phyloP scores from a whole-genome alignment of 2,797 vertebrate genomes.

The Pipistrellus pipistrellus region DNA sequence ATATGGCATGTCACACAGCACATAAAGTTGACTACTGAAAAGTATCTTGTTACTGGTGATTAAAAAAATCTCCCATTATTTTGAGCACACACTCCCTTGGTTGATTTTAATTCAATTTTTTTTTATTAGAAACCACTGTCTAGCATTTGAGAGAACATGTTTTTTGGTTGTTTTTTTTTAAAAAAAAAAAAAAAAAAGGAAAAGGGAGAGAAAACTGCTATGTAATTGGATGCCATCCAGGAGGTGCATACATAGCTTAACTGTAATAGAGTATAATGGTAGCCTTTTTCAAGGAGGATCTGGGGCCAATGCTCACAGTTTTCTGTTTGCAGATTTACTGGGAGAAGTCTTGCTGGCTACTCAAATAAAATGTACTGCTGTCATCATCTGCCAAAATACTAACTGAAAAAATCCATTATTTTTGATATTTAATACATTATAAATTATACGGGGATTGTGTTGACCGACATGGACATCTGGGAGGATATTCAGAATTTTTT shows the following conservation, averaged over 20 bases:
- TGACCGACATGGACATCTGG: slow-evolving; percentile 87
- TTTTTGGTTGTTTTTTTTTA: too few relatives aligned
- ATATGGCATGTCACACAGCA: slow-evolving; percentile 51
- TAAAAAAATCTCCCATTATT: slow-evolving; percentile 69
- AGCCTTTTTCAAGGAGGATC: slow-evolving; percentile 84
- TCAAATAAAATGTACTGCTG: slow-evolving; percentile 86
- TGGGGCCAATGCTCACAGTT: slow-evolving; percentile 86
- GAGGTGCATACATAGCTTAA: slow-evolving; percentile 85
- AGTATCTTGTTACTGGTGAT: slow-evolving; percentile 56
- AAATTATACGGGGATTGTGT: slow-evolving; percentile 86
- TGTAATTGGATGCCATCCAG: slow-evolving; percentile 88
- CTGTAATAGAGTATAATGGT: slow-evolving; percentile 88
- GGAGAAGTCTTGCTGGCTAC: slow-evolving; percentile 86
- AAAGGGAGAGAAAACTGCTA: slow-evolving; percentile 75
- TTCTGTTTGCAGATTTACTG: slow-evolving; percentile 88
- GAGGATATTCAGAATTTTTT: slow-evolving; percentile 76
- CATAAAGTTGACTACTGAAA: slow-evolving; percentile 72
- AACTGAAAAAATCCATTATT: slow-evolving; percentile 90
- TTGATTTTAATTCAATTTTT: slow-evolving; percentile 74
- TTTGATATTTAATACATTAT: slow-evolving; percentile 88
- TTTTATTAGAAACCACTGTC: slow-evolving; percentile 84
- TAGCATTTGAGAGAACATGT: slow-evolving; percentile 83
- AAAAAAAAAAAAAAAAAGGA: slow-evolving; percentile 81
- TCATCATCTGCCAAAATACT: slow-evolving; percentile 86
- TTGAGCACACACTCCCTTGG: slow-evolving; percentile 62